Evolutionary conservation across 2,888 invertebrate genomes (phyloP), one percentile per base, ranked within the genome.

Genomic region (Volucella inflata): DNA sequence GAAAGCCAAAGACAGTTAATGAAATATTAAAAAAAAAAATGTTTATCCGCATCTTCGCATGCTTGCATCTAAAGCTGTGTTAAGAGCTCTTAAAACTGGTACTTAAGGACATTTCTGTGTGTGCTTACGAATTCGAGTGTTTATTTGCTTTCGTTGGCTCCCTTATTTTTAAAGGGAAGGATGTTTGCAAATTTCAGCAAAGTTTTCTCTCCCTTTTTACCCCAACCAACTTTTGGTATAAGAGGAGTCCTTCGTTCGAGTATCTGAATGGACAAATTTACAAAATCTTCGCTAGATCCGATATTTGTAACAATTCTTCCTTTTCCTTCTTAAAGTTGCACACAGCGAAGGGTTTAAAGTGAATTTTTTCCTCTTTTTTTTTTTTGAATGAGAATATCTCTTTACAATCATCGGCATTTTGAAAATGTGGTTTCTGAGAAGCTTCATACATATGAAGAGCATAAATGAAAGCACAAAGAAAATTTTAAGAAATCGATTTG

Each of bases 371-470:
- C 1, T 36, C n/a, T 2, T 21, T 67, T 10, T 12, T 9, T n/a
- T 6, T 40, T 17, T 21, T 12, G 2, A 30, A 17, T 36, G 16
- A 36, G 30, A 42, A 12, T 38, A 68, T 68, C 68, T n/a, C n/a
- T n/a, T n/a, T 55, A 57, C 68, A 68, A 70, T 70, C 55, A 68
- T 46, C 30, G 6, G 14, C 44, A 16, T 46, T 57, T 16, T 16
- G 55, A 55, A 46, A 57, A 57, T 68, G 55, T 44, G 53, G 42
- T 30, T 38, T 40, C 42, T 17, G 8, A 11, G 10, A 16, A 40
- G 40, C 8, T 42, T 30, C 3, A 21, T 21, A 3, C 40, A 40
- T 16, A 59, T 40, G 12, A 14, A 12, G 12, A 10, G 30, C 6
- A n/a, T 11, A 21, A 21, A 21, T 42, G 53, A 12, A 14, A 38